Conservation (phyloP, 2,888 invertebrate species). For the Macrosoma leucophasiata region DNA sequence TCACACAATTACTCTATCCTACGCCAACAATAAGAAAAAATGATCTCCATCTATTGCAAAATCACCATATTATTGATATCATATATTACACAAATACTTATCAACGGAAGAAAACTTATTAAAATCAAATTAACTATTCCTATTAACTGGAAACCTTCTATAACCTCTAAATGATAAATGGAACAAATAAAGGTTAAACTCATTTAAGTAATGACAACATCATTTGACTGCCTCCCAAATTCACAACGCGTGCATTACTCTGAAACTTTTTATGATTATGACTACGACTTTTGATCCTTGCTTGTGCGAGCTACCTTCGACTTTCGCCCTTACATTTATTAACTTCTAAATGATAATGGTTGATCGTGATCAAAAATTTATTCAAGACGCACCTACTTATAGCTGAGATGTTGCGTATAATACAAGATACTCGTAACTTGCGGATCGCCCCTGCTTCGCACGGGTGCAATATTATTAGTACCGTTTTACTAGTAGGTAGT, state of each 20-base stretch:
- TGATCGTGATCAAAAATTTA: slow-evolving; percentile 53
- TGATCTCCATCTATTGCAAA: no score
- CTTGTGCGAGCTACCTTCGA: slow-evolving; percentile 50
- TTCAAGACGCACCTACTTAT: slow-evolving; percentile 26
- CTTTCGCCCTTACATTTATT: slow-evolving; percentile 57
- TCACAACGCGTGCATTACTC: slow-evolving; percentile 60
- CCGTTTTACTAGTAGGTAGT: no score
- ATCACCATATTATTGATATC: no score
- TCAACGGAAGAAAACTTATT: slow-evolving; percentile 34
- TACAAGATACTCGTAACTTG: no score
- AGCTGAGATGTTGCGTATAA: no score
- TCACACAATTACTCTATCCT: no score
- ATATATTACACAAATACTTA: no score
- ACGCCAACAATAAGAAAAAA: no score
- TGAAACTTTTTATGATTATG: slow-evolving; percentile 69
- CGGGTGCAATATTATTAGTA: no score
- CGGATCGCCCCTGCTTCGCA: no score
- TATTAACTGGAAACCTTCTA: neutral
- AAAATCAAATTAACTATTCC: neutral
- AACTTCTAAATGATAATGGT: slow-evolving; percentile 65
- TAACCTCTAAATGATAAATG: neutral
- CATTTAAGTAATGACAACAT: slow-evolving; percentile 47
- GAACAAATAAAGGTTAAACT: slow-evolving; percentile 31
- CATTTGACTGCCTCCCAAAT: slow-evolving; percentile 55
- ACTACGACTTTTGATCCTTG: slow-evolving; percentile 63